These are phyloP conservation scores for Pheosia gnoma DNA, from an alignment of 2,888 invertebrate species.

Conservation along the genomic window DNA sequence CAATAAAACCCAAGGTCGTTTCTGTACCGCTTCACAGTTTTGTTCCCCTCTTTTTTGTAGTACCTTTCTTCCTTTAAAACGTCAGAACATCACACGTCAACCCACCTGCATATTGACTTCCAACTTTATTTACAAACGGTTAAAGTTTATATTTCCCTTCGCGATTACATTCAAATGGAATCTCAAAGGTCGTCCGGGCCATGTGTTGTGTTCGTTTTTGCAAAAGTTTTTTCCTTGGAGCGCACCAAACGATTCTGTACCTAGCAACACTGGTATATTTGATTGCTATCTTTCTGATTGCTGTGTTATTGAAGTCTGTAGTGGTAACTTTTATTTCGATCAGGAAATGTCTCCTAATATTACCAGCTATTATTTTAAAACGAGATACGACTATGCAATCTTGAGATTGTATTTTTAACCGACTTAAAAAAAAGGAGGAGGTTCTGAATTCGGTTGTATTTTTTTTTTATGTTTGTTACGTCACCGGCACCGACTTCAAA, in stretches of 20 bases:
- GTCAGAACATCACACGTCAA: constrained; percentile 49
- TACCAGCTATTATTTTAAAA: constrained; percentile 22
- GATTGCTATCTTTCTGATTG: constrained; percentile 38
- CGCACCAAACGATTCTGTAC: constrained; percentile 54
- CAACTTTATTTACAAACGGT: constrained; percentile 37
- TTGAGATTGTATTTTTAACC: constrained; percentile 15
- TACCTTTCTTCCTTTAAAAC: constrained; percentile 68
- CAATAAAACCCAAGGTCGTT: constrained; percentile 80
- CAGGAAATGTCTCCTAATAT: constrained; percentile 29
- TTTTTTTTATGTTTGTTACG: constrained; percentile 24
- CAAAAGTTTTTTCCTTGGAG: constrained; percentile 59
- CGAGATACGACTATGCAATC: constrained; percentile 14
- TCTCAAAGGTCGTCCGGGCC: constrained; percentile 76
- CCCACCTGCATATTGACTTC: constrained; percentile 19
- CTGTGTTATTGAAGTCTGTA: constrained; percentile 26
- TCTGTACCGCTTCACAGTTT: constrained; percentile 74
- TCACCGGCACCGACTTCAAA: constrained; percentile 28
- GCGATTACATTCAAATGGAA: constrained; percentile 49
- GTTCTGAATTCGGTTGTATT: constrained; percentile 15
- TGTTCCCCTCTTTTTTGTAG: constrained; percentile 71
- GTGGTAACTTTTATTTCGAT: constrained; percentile 10
- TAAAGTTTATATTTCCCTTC: constrained; percentile 37
- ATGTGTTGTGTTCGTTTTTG: constrained; percentile 75
- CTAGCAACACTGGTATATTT: constrained; percentile 38
- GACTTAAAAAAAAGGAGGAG: too few species aligned